Percentiles rank a stretch among this genome's conserved stretches.
Evolutionary conservation across 2,113 vertebrate species (phyloP).

Genomic region (Cyanoderma ruficeps): DNA sequence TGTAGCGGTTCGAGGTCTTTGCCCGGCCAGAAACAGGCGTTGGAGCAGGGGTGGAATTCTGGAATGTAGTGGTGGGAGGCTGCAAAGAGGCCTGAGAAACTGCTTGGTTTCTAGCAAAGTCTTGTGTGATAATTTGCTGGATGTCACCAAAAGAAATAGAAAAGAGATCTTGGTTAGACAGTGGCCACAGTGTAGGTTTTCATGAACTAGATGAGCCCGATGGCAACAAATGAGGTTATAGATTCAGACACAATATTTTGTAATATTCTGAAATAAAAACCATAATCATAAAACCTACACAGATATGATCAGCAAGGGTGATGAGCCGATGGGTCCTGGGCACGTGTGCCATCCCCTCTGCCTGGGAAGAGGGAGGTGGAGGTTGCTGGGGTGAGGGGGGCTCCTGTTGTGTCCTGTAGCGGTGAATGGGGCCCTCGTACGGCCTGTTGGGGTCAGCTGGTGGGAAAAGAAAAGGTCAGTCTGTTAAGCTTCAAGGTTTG

Average conservation of each 20-base stretch:
- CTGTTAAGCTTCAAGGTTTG: background rate
- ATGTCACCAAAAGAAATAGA: background rate
- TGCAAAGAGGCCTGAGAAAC: slow-evolving; percentile 74
- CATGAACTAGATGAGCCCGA: background rate
- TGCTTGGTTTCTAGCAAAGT: slow-evolving; percentile 95
- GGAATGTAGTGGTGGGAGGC: slow-evolving; percentile 88
- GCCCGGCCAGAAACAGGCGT: slow-evolving; percentile 69
- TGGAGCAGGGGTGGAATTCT: slow-evolving; percentile 79
- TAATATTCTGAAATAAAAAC: background rate
- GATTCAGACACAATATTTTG: background rate
- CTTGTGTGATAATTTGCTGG: slow-evolving; percentile 98
- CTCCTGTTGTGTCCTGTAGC: slow-evolving; percentile 81
- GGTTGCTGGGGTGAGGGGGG: slow-evolving; percentile 81
- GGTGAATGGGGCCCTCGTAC: slow-evolving; percentile 82
- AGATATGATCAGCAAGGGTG: slow-evolving; percentile 97
- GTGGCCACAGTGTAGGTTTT: background rate
- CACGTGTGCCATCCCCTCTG: slow-evolving; percentile 82
- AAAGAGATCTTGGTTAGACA: background rate
- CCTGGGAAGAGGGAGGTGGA: slow-evolving; percentile 75
- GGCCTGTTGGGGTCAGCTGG: slow-evolving; percentile 78
- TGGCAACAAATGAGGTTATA: background rate
- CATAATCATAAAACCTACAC: slow-evolving; percentile 77
- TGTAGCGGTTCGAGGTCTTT: slow-evolving; percentile 89
- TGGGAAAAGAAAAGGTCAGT: background rate
- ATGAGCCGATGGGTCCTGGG: slow-evolving; percentile 92